These are phyloP conservation scores for Chelon auratus DNA, from an alignment of 2,797 vertebrate species.

Conservation along the genomic window DNA sequence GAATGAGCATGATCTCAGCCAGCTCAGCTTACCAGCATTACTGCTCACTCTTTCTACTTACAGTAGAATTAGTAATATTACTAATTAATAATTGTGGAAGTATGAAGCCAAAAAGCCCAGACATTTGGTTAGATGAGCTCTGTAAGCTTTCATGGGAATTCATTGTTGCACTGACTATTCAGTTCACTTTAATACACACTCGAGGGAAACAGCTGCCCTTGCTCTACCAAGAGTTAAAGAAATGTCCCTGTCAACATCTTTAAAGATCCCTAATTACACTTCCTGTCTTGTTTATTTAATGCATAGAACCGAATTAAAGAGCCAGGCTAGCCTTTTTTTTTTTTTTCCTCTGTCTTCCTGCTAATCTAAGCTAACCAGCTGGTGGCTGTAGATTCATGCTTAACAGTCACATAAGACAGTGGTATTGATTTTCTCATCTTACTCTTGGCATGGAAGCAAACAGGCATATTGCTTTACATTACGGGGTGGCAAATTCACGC, in stretches of 20 bases:
- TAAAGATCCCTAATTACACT: constrained; percentile 1
- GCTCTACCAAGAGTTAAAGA: neutral
- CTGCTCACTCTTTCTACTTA: too few species aligned
- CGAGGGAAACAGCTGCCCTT: neutral
- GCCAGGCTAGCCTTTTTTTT: neutral
- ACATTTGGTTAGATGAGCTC: too few species aligned
- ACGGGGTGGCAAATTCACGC: constrained; percentile 26
- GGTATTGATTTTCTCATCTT: constrained; percentile 27
- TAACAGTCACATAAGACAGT: constrained; percentile 7
- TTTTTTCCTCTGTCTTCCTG: neutral
- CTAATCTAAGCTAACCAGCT: constrained; percentile 22
- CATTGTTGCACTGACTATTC: neutral
- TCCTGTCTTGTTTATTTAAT: constrained; percentile 1
- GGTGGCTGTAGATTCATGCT: constrained; percentile 12
- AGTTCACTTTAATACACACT: neutral
- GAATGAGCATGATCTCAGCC: too few species aligned
- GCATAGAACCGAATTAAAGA: neutral
- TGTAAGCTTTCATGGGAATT: neutral
- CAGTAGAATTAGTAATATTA: too few species aligned
- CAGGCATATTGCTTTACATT: constrained; percentile 8
- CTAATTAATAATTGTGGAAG: neutral
- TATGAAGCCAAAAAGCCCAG: neutral
- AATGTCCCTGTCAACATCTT: neutral
- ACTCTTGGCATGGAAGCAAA: constrained; percentile 12
- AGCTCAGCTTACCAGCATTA: too few species aligned